phyloP scores from a whole-genome alignment of 2,888 invertebrate genomes.

The Argyresthia albistria region DNA sequence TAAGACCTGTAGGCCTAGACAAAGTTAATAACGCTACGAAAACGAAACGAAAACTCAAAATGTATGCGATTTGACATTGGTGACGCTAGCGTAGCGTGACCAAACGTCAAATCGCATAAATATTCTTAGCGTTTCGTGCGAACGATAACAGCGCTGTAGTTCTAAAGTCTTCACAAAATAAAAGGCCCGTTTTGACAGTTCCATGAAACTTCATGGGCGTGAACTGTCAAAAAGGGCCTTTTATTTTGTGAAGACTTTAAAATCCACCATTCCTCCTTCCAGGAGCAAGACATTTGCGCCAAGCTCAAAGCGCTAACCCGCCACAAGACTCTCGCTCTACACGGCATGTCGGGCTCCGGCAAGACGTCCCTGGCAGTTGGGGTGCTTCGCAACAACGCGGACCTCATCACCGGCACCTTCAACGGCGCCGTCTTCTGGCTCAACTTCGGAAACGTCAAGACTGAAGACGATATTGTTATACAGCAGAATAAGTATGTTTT shows the following conservation, averaged over 20 bases:
- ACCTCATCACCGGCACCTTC: constrained; percentile 64
- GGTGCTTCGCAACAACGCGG: constrained; percentile 63
- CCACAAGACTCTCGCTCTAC: constrained; percentile 74
- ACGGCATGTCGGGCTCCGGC: constrained; percentile 84
- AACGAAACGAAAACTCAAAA: too few relatives aligned
- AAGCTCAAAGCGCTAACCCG: constrained; percentile 56
- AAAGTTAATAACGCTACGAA: too few relatives aligned
- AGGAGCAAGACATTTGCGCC: constrained; percentile 64
- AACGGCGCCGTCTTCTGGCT: constrained; percentile 72
- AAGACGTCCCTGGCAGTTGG: constrained; percentile 78
- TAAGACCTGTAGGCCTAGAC: too few relatives aligned
- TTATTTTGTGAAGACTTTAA: background rate
- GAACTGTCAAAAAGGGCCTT: too few relatives aligned
- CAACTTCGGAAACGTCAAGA: constrained; percentile 63
- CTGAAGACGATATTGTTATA: constrained; percentile 56
- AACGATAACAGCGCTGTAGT: too few relatives aligned
- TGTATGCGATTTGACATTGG: too few relatives aligned
- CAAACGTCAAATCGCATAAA: too few relatives aligned
- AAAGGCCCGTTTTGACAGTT: too few relatives aligned
- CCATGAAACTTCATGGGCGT: too few relatives aligned
- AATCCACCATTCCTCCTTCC: constrained; percentile 11
- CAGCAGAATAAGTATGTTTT: constrained; percentile 52
- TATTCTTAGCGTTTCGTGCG: too few relatives aligned
- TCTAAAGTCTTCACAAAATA: too few relatives aligned
- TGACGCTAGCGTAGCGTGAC: too few relatives aligned